A percentile compares a stretch with the other conserved stretches of the same genome.
Evolutionary conservation across 1,140 invertebrate species (phyloP).

Genomic region (Drosophila ananassae): DNA sequence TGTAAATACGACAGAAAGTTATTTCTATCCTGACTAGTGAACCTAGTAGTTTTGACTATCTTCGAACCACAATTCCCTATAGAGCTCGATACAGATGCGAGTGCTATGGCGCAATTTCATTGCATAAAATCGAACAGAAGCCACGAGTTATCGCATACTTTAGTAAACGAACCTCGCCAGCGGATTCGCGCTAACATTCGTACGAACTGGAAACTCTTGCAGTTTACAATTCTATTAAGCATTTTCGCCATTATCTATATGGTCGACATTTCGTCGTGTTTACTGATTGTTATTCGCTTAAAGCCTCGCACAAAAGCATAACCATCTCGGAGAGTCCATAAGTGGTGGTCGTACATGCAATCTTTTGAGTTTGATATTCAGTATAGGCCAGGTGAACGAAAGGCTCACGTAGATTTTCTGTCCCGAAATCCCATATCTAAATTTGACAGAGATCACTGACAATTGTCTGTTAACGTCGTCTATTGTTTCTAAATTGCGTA

Average conservation of each 20-base stretch:
- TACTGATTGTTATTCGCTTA: not conserved
- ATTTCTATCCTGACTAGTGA: slow-evolving; percentile 14
- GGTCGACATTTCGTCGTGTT: not conserved
- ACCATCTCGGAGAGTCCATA: not conserved
- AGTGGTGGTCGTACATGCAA: slow-evolving; percentile 4
- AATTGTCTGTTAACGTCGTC: not conserved
- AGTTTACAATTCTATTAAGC: not conserved
- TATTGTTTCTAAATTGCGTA: not conserved
- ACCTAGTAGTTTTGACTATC: slow-evolving; percentile 15
- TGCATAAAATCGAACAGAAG: slow-evolving; percentile 7
- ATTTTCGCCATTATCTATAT: slow-evolving; percentile 5
- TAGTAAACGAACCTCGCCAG: not conserved
- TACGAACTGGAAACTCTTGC: not conserved
- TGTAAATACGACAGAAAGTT: slow-evolving; percentile 15
- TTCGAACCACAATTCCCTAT: slow-evolving; percentile 18
- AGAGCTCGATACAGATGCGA: slow-evolving; percentile 24
- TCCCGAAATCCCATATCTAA: slow-evolving; percentile 4
- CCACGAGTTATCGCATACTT: not conserved
- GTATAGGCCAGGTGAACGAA: no score
- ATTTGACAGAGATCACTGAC: slow-evolving; percentile 8
- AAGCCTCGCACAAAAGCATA: not conserved
- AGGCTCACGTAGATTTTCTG: not conserved
- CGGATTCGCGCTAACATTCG: not conserved
- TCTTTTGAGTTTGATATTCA: not conserved
- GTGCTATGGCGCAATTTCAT: slow-evolving; percentile 10